A percentile compares a stretch with the other conserved stretches of the same genome.
Evolutionary conservation across 2,113 vertebrate species (phyloP).

Genomic region (Gavia stellata): DNA sequence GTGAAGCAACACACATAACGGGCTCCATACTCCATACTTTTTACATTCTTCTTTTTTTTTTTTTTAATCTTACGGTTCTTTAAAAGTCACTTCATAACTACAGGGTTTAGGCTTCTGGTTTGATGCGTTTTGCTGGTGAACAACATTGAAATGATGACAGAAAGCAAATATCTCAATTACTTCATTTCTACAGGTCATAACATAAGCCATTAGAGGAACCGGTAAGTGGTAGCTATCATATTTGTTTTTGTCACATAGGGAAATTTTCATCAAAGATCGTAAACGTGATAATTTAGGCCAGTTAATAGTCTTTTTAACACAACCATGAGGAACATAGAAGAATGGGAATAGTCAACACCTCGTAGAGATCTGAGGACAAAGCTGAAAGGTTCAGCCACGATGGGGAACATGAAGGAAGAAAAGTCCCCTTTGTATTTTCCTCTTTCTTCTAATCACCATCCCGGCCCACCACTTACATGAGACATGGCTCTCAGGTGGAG

Average conservation of each 20-base stretch:
- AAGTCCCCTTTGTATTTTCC: background rate
- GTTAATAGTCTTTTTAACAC: background rate
- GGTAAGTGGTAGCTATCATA: background rate
- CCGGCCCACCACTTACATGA: background rate
- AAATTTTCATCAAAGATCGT: background rate
- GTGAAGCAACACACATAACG: accelerated
- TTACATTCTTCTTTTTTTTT: background rate
- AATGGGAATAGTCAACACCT: background rate
- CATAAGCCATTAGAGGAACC: background rate
- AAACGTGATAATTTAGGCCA: background rate
- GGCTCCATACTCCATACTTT: background rate
- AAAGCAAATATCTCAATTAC: background rate
- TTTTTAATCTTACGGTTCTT: background rate
- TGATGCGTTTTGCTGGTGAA: background rate
- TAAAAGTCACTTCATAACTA: background rate
- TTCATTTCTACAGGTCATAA: background rate
- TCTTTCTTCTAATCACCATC: background rate
- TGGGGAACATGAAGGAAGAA: accelerated
- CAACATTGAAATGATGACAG: background rate
- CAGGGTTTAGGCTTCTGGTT: background rate
- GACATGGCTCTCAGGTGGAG: background rate
- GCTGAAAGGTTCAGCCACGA: background rate
- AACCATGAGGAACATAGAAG: background rate
- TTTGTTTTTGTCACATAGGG: background rate
- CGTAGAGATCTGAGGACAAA: background rate